These are phyloP conservation scores for Pachyrhynchus sulphureomaculatus DNA, from an alignment of 1,140 invertebrate species.

Conservation along the genomic window DNA sequence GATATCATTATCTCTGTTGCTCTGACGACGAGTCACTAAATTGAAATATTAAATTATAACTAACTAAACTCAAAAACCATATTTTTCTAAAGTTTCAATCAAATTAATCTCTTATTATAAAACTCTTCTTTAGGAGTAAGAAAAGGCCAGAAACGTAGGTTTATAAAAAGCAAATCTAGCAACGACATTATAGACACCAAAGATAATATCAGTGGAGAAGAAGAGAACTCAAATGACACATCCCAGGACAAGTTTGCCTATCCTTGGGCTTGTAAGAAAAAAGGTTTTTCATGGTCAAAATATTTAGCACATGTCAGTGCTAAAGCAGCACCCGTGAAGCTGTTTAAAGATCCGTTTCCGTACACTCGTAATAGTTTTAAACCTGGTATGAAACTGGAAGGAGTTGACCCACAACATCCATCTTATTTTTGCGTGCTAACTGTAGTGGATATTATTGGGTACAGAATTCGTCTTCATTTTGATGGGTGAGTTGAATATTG, in stretches of 20 bases:
- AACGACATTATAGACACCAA: conserved; percentile 26
- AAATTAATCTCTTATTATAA: too few species aligned
- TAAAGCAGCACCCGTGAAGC: conserved; percentile 71
- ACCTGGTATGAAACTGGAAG: conserved; percentile 90
- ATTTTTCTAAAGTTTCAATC: too few species aligned
- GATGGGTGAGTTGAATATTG: conserved; percentile 71
- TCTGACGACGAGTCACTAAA: too few species aligned
- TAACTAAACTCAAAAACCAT: too few species aligned
- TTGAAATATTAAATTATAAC: too few species aligned
- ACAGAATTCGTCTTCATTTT: conserved; percentile 85
- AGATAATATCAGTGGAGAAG: conserved; percentile 31
- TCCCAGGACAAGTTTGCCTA: conserved; percentile 50
- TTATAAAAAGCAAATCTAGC: conserved; percentile 22
- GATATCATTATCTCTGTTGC: too few species aligned
- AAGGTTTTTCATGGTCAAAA: conserved; percentile 73
- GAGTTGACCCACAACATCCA: conserved; percentile 89
- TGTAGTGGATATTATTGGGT: conserved; percentile 80
- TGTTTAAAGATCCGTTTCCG: conserved; percentile 78
- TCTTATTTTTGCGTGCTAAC: conserved; percentile 85
- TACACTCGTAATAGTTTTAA: conserved; percentile 71
- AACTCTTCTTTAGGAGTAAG: neutral
- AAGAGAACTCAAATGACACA: conserved; percentile 42
- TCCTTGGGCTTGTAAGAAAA: conserved; percentile 68
- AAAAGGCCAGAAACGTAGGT: neutral
- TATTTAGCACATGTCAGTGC: conserved; percentile 71